Conservation (phyloP, 2,888 invertebrate species). For the Macaria notata region DNA sequence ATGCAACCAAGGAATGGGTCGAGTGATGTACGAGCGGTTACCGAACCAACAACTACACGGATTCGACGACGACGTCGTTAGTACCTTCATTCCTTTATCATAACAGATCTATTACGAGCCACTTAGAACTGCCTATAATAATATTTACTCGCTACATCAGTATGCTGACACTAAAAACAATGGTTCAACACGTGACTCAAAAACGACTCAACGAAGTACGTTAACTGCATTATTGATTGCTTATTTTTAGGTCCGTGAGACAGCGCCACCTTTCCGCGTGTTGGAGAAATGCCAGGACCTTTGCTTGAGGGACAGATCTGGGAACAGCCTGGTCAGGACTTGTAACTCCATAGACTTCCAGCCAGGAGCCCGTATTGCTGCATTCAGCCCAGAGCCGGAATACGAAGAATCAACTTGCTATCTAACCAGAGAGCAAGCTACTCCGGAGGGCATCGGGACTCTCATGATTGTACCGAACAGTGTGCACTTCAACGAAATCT, state of each 20-base stretch:
- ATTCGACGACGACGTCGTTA: constrained; percentile 93
- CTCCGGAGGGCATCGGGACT: constrained; percentile 94
- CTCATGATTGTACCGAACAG: constrained; percentile 95
- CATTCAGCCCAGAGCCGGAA: constrained; percentile 90
- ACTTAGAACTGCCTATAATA: constrained; percentile 2
- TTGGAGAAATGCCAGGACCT: constrained; percentile 94
- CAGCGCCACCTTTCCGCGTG: constrained; percentile 92
- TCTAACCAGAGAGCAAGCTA: constrained; percentile 91
- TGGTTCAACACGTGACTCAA: constrained; percentile 15
- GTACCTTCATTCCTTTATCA: constrained; percentile 43
- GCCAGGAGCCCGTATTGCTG: constrained; percentile 92
- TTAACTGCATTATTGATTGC: constrained; percentile 7
- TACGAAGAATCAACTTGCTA: constrained; percentile 95
- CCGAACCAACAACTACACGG: constrained; percentile 95
- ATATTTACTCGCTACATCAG: constrained; percentile 17
- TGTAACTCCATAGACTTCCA: constrained; percentile 96
- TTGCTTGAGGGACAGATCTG: constrained; percentile 91
- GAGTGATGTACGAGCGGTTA: constrained; percentile 93
- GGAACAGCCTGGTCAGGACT: constrained; percentile 91
- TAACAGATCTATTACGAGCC: constrained; percentile 21
- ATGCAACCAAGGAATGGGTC: constrained; percentile 94
- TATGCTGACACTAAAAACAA: constrained; percentile 10
- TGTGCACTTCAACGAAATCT: constrained; percentile 95
- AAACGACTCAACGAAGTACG: constrained; percentile 12
- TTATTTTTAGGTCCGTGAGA: constrained; percentile 85